Evolutionary conservation across 2,888 invertebrate genomes (phyloP), one percentile per base, ranked within the genome.

Genomic region (Sinodicranocentrus sp.): DNA sequence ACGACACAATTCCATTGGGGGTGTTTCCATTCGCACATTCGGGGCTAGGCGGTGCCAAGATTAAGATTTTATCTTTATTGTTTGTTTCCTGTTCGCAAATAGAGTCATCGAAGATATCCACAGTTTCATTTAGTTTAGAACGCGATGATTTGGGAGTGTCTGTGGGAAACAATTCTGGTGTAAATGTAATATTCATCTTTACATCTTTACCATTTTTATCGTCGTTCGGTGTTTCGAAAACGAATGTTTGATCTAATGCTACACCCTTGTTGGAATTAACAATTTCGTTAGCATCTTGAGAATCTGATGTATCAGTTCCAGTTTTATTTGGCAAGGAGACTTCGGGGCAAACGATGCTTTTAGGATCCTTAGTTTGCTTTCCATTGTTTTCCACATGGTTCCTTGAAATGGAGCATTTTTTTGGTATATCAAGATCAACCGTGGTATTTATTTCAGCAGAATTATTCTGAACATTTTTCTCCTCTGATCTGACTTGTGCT

Each of bases 151-250:
- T 78, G 19, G 77, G 77, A 26, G 77, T 59, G 15, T 80, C 80
- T n/a, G 33, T 10, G 21, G 17, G 23, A 67, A 72, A 80, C n/a
- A 80, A 19, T 57, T 80, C 80, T 2, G 80, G 80, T 2, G 80
- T 80, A 48, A 57, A 80, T 2, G 72, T 73, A 5, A 61, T 33
- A 13, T 78, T 68, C 19, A 21, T 1, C 19, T 25, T 68, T 1
- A 13, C 6, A 10, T 63, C 63, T 25, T 23, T 43, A 0, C 10
- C 19, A 48, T 48, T 21, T 44, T 19, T 26, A 10, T 63, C 44
- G 1, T 73, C 73, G 13, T 73, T 59, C 2, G 73, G 73, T n/a
- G 73, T 73, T n/a, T 73, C 73, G 39, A 23, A 73, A 6, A 59
- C 61, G 23, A 10, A 61, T 15, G 73, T 73, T 10, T 43, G n/a